A percentile compares a stretch with the other conserved stretches of the same genome.
Evolutionary conservation across 2,113 vertebrate genomes (phyloP).

Genomic region (Edolisoma coerulescens): DNA sequence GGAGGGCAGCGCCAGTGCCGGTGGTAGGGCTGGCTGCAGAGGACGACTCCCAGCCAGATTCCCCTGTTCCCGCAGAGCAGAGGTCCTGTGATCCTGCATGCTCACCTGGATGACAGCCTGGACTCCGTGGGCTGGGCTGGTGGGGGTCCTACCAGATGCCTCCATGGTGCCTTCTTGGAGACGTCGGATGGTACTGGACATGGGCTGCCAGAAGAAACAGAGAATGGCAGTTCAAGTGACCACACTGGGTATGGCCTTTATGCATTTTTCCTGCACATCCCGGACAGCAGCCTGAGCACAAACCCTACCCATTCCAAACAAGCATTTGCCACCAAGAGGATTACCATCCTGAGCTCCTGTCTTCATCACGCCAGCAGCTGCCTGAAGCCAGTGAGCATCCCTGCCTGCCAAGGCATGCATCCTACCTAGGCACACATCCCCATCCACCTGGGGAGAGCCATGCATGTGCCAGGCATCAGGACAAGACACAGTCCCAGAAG

Average conservation of each 20-base stretch:
- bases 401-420: fast-evolving
- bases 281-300: neutral
- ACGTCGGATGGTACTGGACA: fast-evolving
- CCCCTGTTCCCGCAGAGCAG: fast-evolving
- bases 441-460: neutral
- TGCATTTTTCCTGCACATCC: neutral
- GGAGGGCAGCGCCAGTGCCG: fast-evolving
- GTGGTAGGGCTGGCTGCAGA: neutral
- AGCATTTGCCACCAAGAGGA: neutral
- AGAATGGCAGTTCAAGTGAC: neutral
- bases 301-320: neutral
- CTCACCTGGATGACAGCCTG: slow-evolving; percentile 70
- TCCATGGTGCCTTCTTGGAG: slow-evolving; percentile 48
- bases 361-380: neutral
- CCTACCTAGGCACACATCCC: neutral
- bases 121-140: slow-evolving; percentile 12
- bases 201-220: neutral
- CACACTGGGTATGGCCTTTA: fast-evolving
- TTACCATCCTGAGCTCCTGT: neutral
- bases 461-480: fast-evolving
- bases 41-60: neutral
- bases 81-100: fast-evolving
- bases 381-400: neutral
- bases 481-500: fast-evolving
- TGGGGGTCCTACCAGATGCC: neutral